Conservation (phyloP, 2,888 invertebrate genomes). For the Gandaritis pyraliata region DNA sequence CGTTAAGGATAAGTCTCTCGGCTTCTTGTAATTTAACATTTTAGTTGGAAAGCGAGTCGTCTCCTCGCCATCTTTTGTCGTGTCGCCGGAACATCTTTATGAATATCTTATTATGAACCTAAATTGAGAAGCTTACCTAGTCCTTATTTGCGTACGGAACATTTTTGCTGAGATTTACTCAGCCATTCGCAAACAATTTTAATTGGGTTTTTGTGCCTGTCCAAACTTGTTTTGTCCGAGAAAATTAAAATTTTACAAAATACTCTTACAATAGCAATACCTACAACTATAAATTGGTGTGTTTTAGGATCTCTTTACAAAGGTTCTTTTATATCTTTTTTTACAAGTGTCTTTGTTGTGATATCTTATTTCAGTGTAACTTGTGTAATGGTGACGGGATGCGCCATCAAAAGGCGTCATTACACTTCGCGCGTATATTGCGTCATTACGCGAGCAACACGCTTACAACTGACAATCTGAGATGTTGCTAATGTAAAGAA, state of each 20-base stretch:
- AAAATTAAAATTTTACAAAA: constrained; percentile 58
- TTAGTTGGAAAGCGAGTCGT: constrained; percentile 58
- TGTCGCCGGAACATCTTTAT: constrained; percentile 71
- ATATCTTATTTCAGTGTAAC: constrained; percentile 67
- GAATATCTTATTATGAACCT: constrained; percentile 78
- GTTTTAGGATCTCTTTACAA: constrained; percentile 20
- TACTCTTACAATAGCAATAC: constrained; percentile 39
- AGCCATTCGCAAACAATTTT: constrained; percentile 80
- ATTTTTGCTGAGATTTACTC: constrained; percentile 74
- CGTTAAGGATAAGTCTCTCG: constrained; percentile 50
- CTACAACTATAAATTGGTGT: constrained; percentile 34
- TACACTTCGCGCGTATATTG: constrained; percentile 56
- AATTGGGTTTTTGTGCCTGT: constrained; percentile 76
- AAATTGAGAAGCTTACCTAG: constrained; percentile 78
- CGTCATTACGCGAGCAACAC: constrained; percentile 72
- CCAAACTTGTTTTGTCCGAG: constrained; percentile 68
- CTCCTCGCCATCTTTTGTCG: constrained; percentile 64
- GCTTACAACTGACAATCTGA: constrained; percentile 73
- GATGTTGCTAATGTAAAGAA: constrained; percentile 79
- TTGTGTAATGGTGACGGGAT: constrained; percentile 67
- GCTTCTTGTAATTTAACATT: constrained; percentile 69
- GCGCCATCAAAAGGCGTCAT: constrained; percentile 55
- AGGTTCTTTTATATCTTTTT: constrained; percentile 7
- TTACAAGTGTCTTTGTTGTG: constrained; percentile 41
- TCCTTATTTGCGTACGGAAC: constrained; percentile 73